These are phyloP conservation scores for Ophioninae sp. DNA, from an alignment of 2,888 invertebrate genomes.

Conservation along the genomic window DNA sequence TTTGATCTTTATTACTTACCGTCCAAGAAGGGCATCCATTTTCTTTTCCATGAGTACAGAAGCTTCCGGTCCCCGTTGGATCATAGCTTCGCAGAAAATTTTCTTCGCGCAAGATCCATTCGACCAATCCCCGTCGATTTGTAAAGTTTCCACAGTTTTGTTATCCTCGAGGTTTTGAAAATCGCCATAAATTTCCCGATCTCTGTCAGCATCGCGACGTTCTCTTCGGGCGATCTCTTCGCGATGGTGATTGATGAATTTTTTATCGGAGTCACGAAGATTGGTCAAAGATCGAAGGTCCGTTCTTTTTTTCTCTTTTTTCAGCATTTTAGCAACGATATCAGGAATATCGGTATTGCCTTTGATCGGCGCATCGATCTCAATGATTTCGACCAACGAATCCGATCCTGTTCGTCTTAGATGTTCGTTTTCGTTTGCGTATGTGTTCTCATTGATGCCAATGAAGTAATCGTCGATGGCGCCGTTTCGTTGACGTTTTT, in stretches of 20 bases:
- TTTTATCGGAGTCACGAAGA: slow-evolving; percentile 16
- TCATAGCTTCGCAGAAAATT: slow-evolving; percentile 89
- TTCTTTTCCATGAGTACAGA: slow-evolving; percentile 90
- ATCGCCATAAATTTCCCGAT: slow-evolving; percentile 72
- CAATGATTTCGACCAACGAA: slow-evolving; percentile 74
- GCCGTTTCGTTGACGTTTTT: slow-evolving; percentile 69
- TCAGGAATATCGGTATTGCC: slow-evolving; percentile 68
- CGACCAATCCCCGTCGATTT: slow-evolving; percentile 84
- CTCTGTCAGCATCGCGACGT: slow-evolving; percentile 66
- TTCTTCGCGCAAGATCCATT: slow-evolving; percentile 90
- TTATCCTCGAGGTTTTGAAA: slow-evolving; percentile 77
- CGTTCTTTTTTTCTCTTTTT: neutral
- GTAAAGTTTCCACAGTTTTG: slow-evolving; percentile 75
- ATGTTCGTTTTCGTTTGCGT: slow-evolving; percentile 63
- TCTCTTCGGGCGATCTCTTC: slow-evolving; percentile 52
- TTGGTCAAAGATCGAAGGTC: slow-evolving; percentile 42
- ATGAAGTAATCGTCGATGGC: slow-evolving; percentile 64
- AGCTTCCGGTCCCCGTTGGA: slow-evolving; percentile 87
- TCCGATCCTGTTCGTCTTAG: slow-evolving; percentile 75
- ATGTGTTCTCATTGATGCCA: slow-evolving; percentile 48
- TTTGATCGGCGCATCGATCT: slow-evolving; percentile 73
- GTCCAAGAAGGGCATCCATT: slow-evolving; percentile 87
- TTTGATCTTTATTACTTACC: slow-evolving; percentile 84
- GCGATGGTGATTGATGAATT: slow-evolving; percentile 12
- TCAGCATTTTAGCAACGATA: slow-evolving; percentile 54